Evolutionary conservation across 1,140 invertebrate genomes (phyloP).

Genomic region (Acromyrmex heyeri): DNA sequence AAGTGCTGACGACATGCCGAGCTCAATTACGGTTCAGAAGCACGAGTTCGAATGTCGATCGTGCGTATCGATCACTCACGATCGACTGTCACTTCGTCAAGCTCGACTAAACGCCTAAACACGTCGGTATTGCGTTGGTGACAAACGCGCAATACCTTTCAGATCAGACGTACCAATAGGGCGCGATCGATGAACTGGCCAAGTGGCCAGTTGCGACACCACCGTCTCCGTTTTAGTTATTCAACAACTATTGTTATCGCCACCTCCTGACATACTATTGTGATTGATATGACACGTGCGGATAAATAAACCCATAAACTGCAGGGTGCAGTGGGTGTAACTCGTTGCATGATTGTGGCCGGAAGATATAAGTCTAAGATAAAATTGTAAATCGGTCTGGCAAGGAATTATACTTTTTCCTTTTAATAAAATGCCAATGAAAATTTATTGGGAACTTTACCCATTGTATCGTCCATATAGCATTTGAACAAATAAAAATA

Average conservation of each 20-base stretch:
- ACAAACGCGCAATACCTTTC: conserved; percentile 67
- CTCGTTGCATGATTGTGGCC: conserved; percentile 20
- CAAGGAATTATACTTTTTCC: neutral
- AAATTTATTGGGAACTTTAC: neutral
- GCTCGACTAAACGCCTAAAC: conserved; percentile 43
- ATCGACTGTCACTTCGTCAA: conserved; percentile 21
- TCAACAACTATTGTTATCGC: conserved; percentile 67
- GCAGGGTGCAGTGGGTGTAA: conserved; percentile 9
- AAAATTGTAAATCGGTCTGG: conserved; percentile 6
- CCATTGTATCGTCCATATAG: neutral
- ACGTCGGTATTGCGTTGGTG: conserved; percentile 66
- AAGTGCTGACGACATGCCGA: conserved; percentile 15
- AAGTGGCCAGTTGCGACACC: conserved; percentile 74
- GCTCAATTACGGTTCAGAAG: neutral
- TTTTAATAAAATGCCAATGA: conserved; percentile 1
- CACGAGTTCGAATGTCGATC: conserved; percentile 12
- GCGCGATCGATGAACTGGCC: conserved; percentile 79
- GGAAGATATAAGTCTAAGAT: neutral
- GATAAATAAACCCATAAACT: conserved; percentile 52
- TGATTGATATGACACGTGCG: conserved; percentile 45
- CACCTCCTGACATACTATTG: conserved; percentile 65
- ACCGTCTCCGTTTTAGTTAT: conserved; percentile 33
- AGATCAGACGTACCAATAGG: conserved; percentile 57
- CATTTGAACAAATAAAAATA: neutral
- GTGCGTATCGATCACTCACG: conserved; percentile 41